Evolutionary conservation across 1,140 invertebrate genomes (phyloP), one percentile per base, ranked within the genome.

Genomic region (Eupristina koningsbergeri): DNA sequence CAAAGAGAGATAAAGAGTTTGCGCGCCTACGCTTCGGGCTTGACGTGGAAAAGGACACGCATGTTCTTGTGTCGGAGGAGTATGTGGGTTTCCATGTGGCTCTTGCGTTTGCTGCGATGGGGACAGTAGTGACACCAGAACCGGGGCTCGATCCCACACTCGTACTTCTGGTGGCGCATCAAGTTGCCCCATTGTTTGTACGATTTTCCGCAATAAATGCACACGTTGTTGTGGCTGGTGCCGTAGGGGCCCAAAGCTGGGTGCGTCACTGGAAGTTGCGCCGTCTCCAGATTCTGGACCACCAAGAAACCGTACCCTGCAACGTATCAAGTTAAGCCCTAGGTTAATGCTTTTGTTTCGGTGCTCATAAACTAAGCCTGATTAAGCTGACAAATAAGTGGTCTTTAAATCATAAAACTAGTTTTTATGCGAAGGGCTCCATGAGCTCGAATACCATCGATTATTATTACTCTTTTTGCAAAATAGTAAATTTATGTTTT

Each of bases 111-210:
- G 50, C 85, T 87, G 39, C 85, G 77, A 45, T 90, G 88, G 13
- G 87, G 47, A 86, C 93, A 93, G 61, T 90, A 88, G 0, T 89
- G 90, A 85, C 93, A 93, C 11, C 22, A 41, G 29, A 80, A 80
- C 15, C 39, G 45, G 0, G 77, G 83, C 19, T 45, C 13, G 17
- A 71, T 61, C 0, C 83, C 83, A 26, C 83, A 84, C 26, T 84
- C 77, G 58, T 50, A 79, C 0, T 64, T 69, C 6, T 39, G 31
- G 39, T 84, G 83, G 1, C 77, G 77, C 2, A 45, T 53, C 11
- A 83, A 22, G 29, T 34, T 47, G 7, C 39, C 36, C 17, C 8
- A 41, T 13, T 63, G 53, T 13, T 86, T 88, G 84, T 92, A 92
- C 22, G 86, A 84, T 36, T 90, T 89, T 19, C 90, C 90, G 80